These are phyloP conservation scores for Chlamydotis undulata DNA, from an alignment of 2,113 vertebrate species.

Conservation along the genomic window DNA sequence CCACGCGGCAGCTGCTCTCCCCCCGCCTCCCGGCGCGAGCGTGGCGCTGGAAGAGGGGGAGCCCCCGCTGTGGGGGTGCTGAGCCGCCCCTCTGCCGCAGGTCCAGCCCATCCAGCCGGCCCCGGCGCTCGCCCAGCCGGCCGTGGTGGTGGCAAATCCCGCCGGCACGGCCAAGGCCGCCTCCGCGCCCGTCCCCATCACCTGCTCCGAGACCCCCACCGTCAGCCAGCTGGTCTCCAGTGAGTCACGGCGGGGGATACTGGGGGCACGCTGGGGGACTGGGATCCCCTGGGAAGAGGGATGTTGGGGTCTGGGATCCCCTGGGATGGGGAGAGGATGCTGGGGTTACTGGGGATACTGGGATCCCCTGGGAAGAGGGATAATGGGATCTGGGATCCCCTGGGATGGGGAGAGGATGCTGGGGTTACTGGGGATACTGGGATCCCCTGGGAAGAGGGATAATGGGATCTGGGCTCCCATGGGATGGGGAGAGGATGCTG, in stretches of 20 bases:
- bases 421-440: too few relatives aligned
- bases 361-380: not conserved
- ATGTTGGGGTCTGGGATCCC: not conserved
- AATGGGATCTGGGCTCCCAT: not conserved
- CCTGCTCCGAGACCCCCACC: constrained; percentile 88
- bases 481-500: too few relatives aligned
- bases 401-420: not conserved
- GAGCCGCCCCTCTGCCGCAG: constrained; percentile 23
- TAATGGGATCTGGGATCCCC: not conserved
- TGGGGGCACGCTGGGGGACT: not conserved
- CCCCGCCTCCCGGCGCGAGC: too few relatives aligned
- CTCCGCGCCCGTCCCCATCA: constrained; percentile 78
- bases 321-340: not conserved
- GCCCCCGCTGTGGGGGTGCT: not conserved
- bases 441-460: not conserved
- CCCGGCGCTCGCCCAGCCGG: constrained; percentile 76
- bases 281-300: not conserved
- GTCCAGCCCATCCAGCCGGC: constrained; percentile 79
- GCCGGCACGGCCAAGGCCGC: constrained; percentile 70
- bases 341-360: not conserved
- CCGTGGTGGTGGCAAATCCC: constrained; percentile 84
- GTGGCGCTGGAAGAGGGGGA: not conserved
- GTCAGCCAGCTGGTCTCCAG: constrained; percentile 93
- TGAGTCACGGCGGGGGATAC: constrained; percentile 62
- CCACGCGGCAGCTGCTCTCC: fast-evolving